These are phyloP conservation scores for Procambarus clarkii DNA, from an alignment of 1,140 invertebrate genomes.

Conservation along the genomic window DNA sequence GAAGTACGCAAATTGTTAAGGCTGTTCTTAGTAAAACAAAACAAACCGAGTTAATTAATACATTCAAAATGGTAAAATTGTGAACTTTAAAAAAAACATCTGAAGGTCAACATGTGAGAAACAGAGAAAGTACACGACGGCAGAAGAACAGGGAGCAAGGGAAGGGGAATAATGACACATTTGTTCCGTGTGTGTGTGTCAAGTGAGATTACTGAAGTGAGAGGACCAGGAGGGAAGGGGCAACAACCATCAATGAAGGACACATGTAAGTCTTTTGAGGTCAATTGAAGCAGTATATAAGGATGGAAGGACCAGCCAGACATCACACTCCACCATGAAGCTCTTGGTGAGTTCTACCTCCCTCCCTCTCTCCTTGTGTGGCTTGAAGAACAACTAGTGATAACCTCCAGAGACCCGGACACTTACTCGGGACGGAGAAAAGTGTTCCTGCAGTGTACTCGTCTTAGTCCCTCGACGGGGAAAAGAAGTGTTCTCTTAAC, in stretches of 20 bases:
- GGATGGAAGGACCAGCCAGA: not conserved
- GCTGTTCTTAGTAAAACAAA: no score
- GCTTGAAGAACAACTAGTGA: not conserved
- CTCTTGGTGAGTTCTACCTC: not conserved
- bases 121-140: not conserved
- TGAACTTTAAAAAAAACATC: not conserved
- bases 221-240: not conserved
- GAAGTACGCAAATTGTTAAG: no score
- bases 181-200: not conserved
- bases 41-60: no score
- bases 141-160: no score
- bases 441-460: not conserved
- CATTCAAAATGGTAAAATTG: not conserved
- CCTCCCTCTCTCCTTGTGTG: not conserved
- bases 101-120: not conserved
- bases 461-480: no score
- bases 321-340: conserved; percentile 7
- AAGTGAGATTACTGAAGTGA: not conserved
- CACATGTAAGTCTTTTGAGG: not conserved
- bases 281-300: not conserved
- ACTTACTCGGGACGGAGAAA: not conserved
- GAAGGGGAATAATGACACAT: no score
- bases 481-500: no score
- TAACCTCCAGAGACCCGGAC: not conserved
- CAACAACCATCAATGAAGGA: not conserved